Base-by-base conservation (phyloP, 1,140 invertebrate genomes). In the Aethina tumida region DNA sequence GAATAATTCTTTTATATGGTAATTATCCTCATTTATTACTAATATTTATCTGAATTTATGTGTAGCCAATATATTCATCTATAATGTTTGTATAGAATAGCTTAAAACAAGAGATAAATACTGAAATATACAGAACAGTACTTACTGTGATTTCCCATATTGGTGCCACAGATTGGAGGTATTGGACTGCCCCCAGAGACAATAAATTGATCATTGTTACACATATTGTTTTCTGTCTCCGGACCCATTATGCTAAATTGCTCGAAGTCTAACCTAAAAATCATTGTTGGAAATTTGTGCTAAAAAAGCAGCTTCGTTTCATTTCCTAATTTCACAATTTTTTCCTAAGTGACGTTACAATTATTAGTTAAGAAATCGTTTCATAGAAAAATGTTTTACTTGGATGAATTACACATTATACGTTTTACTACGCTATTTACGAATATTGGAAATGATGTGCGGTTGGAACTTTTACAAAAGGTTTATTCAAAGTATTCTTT, bases 131-230 rank as follows among this genome's bases (percentile, higher is more conserved):
- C 6, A n/a, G 6, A 16, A 18, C 13, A 1, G 10, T 22, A 69
- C 75, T 77, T 67, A 90, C 86, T 85, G 59, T 90, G 86, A 66
- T 81, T 82, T 6, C 81, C 85, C n/a, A 73, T 72, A 43, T 87
- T 89, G 14, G 66, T 67, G 5, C 86, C 86, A 55, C 86, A 91
- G 41, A 90, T 85, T 0, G 75, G 72, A 5, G 85, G 82, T 1
- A 86, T 70, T 0, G 82, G 79, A 56, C 75, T 83, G 1, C 82
- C 81, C 4, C 84, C 86, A 1, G 84, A 85, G 1, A 89, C 79
- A 8, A 87, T 79, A 46, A 91, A 81, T 49, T 87, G 83, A 54
- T 90, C 86, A 43, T 82, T 81, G 40, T 81, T 79, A 53, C 86
- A 91, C 2, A 85, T 67, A 49, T 89, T 70, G 60, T 86, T 84